These are phyloP conservation scores for Oceanodroma tethys DNA, from an alignment of 2,113 vertebrate genomes.

Conservation along the genomic window DNA sequence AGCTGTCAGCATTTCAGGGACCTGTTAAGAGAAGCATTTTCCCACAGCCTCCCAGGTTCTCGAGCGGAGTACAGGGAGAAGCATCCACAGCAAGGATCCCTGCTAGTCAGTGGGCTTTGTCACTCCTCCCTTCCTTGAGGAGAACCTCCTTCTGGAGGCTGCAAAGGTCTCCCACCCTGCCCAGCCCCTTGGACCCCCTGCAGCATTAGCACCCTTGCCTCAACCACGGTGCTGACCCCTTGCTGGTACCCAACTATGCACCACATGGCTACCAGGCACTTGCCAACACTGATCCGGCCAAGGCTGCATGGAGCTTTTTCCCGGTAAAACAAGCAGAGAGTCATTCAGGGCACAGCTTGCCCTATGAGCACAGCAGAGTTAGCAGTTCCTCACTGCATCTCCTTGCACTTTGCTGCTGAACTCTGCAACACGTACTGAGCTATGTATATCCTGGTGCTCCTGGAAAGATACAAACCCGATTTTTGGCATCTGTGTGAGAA, in stretches of 20 bases:
- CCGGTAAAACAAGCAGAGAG: not conserved
- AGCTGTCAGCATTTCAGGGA: not conserved
- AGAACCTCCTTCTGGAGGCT: not conserved
- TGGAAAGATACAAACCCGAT: not conserved
- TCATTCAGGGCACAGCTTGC: accelerated
- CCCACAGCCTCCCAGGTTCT: not conserved
- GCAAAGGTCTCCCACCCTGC: not conserved
- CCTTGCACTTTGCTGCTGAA: not conserved
- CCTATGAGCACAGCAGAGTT: not conserved
- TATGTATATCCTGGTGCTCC: not conserved
- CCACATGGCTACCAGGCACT: not conserved
- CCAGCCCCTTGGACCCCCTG: not conserved
- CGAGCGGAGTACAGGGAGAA: not conserved
- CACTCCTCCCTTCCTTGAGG: not conserved
- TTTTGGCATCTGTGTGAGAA: not conserved
- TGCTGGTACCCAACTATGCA: accelerated
- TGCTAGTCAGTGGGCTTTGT: not conserved
- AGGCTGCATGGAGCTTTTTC: not conserved
- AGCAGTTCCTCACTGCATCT: not conserved
- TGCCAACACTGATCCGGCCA: not conserved
- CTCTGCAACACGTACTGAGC: not conserved
- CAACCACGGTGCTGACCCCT: not conserved
- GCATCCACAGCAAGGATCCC: not conserved
- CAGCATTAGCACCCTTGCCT: not conserved
- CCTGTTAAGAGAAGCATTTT: not conserved